phyloP scores from a whole-genome alignment of 2,113 vertebrate genomes.

The Arvicanthis niloticus region DNA sequence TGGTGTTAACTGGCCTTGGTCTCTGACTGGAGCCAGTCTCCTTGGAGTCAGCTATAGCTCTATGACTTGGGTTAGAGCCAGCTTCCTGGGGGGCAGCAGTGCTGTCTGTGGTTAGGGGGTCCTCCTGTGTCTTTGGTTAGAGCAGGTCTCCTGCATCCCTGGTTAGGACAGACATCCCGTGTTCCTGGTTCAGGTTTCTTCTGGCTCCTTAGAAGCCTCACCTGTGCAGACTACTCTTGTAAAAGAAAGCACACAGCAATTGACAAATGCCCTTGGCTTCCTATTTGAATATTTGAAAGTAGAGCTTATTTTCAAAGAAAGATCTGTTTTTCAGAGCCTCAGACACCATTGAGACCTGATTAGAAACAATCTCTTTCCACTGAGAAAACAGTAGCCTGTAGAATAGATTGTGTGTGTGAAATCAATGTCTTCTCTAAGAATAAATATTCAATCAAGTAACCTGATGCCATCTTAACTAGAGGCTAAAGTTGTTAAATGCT shows the following conservation, averaged over 20 bases:
- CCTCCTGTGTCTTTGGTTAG: too few relatives aligned
- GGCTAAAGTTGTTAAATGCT: constrained; percentile 27
- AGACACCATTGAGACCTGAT: constrained; percentile 24
- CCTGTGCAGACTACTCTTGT: background rate
- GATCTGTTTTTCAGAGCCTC: background rate
- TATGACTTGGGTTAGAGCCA: too few relatives aligned
- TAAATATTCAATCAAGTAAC: constrained; percentile 25
- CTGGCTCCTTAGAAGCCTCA: constrained; percentile 14
- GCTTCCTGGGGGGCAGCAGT: too few relatives aligned
- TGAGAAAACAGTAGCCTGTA: constrained; percentile 16
- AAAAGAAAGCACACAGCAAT: constrained; percentile 25
- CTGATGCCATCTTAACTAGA: constrained; percentile 30
- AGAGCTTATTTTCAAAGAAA: constrained; percentile 20
- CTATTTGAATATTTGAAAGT: background rate
- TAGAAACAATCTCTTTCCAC: constrained; percentile 15
- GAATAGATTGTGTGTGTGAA: constrained; percentile 25
- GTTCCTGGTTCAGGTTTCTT: constrained; percentile 17
- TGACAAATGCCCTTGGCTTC: constrained; percentile 22
- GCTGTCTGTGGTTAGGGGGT: too few relatives aligned
- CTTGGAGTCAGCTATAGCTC: too few relatives aligned
- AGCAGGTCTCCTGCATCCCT: too few relatives aligned
- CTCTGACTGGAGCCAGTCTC: too few relatives aligned
- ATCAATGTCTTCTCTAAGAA: constrained; percentile 32
- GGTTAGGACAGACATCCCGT: too few relatives aligned
- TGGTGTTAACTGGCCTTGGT: too few relatives aligned